These are phyloP conservation scores for Notolabrus celidotus DNA, from an alignment of 2,797 vertebrate genomes.

Conservation along the genomic window DNA sequence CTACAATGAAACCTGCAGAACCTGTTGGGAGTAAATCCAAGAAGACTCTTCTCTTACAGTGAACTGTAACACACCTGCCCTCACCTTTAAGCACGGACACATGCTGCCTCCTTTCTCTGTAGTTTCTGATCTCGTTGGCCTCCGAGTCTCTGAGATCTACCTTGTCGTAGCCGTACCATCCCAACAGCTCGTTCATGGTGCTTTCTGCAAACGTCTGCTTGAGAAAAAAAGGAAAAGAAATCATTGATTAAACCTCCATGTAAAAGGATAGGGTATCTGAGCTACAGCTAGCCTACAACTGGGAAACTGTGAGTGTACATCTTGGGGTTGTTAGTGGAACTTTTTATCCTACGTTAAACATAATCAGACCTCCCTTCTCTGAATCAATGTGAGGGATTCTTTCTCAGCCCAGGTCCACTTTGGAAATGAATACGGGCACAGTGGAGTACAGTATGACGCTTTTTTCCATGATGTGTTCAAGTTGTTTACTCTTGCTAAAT, in stretches of 20 bases:
- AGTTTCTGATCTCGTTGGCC: slow-evolving; percentile 95
- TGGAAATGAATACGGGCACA: slow-evolving; percentile 78
- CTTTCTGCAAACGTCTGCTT: slow-evolving; percentile 98
- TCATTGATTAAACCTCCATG: slow-evolving; percentile 64
- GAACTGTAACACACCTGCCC: slow-evolving; percentile 48
- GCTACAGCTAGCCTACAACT: slow-evolving; percentile 40
- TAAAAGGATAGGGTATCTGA: slow-evolving; percentile 51
- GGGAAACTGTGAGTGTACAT: slow-evolving; percentile 70
- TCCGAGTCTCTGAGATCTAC: slow-evolving; percentile 97
- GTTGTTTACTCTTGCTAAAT: slow-evolving; percentile 84
- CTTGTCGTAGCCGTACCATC: slow-evolving; percentile 99
- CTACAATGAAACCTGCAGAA: slow-evolving; percentile 67
- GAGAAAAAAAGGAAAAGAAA: slow-evolving; percentile 73
- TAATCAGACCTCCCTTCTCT: slow-evolving; percentile 75
- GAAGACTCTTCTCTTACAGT: slow-evolving; percentile 1
- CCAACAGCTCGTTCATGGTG: slow-evolving; percentile 99
- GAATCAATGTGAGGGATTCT: slow-evolving; percentile 80
- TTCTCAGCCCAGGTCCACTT: slow-evolving; percentile 62
- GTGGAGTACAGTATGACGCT: slow-evolving; percentile 80
- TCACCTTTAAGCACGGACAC: slow-evolving; percentile 99
- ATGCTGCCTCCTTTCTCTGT: slow-evolving; percentile 93
- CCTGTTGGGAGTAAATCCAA: slow-evolving; percentile 55
- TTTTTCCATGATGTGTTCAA: slow-evolving; percentile 85
- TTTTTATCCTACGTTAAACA: slow-evolving; percentile 81
- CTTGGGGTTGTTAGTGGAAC: slow-evolving; percentile 73